Conservation (phyloP, 2,113 vertebrate genomes). For the Podarcis raffonei region DNA sequence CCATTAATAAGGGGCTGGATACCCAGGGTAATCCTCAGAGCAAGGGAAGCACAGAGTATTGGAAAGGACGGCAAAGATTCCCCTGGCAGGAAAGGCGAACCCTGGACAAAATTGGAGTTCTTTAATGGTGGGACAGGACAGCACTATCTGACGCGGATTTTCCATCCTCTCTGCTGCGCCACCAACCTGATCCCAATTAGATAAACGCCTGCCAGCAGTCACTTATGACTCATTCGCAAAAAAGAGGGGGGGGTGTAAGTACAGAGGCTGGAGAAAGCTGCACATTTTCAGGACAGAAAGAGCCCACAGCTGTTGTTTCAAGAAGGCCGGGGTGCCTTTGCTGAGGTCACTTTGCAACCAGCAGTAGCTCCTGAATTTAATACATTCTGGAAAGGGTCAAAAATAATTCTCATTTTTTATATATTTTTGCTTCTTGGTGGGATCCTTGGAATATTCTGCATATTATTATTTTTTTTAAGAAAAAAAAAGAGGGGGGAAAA, state of each 20-base stretch:
- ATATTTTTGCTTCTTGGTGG: background rate
- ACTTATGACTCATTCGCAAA: conserved; percentile 70
- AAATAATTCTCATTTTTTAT: no score
- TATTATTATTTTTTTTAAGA: background rate
- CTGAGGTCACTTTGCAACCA: conserved; percentile 58
- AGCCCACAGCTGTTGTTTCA: background rate
- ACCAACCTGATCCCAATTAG: conserved; percentile 70
- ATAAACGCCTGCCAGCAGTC: conserved; percentile 61
- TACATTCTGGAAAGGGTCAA: background rate
- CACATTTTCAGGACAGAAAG: conserved; percentile 15
- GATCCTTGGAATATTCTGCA: conserved; percentile 23
- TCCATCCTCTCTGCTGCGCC: conserved; percentile 63
- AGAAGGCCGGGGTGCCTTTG: conserved; percentile 20
- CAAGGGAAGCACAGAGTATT: background rate
- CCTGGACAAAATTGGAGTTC: fast-evolving
- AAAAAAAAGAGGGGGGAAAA: background rate
- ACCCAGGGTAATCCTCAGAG: background rate
- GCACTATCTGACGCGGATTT: conserved; percentile 63
- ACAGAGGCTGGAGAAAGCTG: conserved; percentile 30
- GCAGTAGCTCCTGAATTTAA: background rate
- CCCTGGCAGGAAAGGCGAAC: background rate
- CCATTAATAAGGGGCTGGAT: background rate
- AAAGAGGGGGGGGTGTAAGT: background rate
- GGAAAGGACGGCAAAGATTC: background rate
- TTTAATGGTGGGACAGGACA: conserved; percentile 53